Evolutionary conservation across 2,113 vertebrate genomes (phyloP).

Genomic region (Tragelaphus buxtoni): DNA sequence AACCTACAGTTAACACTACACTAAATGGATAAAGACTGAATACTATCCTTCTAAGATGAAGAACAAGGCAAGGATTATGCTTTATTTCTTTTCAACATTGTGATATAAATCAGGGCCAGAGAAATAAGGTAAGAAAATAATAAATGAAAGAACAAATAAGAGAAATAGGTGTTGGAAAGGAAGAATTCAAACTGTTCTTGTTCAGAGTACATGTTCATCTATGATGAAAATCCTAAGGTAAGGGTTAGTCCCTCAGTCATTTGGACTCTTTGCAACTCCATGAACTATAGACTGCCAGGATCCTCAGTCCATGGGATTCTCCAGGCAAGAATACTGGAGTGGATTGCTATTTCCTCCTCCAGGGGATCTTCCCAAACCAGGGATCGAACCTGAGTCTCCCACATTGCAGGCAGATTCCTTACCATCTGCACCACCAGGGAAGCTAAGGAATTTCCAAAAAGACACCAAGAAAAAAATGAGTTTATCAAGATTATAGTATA

Average conservation of each 20-base stretch:
- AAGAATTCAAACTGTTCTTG: background rate
- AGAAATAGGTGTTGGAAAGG: background rate
- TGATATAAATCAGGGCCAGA: background rate
- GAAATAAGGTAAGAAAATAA: background rate
- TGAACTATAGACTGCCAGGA: background rate
- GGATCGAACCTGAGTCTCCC: background rate
- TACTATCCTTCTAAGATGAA: background rate
- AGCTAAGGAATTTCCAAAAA: background rate
- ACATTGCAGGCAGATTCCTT: background rate
- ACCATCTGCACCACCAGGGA: background rate
- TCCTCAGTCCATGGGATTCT: background rate
- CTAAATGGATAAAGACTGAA: background rate
- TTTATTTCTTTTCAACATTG: background rate
- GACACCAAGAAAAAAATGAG: background rate
- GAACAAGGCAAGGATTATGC: background rate
- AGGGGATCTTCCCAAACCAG: background rate
- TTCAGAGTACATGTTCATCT: background rate
- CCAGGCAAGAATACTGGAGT: background rate
- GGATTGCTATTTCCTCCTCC: background rate
- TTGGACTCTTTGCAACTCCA: background rate
- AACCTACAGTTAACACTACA: background rate
- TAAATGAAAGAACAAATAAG: background rate
- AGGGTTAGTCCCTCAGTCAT: background rate
- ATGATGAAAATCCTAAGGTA: background rate
- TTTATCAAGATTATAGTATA: background rate